Conservation (phyloP, 2,113 vertebrate species). For the Hymenochirus boettgeri region DNA sequence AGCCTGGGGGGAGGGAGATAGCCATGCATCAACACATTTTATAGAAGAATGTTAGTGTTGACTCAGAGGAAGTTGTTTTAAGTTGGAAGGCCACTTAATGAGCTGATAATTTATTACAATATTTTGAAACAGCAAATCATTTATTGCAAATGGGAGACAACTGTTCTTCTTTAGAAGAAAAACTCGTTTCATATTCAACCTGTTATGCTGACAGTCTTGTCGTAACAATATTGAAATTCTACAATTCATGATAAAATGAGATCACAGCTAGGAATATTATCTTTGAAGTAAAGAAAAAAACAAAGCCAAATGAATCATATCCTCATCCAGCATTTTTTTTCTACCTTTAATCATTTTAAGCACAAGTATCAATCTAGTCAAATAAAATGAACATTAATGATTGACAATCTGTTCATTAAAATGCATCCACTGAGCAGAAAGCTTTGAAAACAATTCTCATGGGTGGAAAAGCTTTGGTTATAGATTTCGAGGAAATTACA, state of each 20-base stretch:
- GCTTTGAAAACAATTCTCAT: conserved; percentile 7
- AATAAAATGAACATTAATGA: conserved; percentile 3
- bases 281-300: conserved; percentile 7
- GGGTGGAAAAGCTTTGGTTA: neutral
- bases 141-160: conserved; percentile 12
- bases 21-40: neutral
- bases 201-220: too few relatives aligned
- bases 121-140: conserved; percentile 19
- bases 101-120: conserved; percentile 1
- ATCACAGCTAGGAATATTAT: conserved; percentile 30
- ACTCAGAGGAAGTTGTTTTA: neutral
- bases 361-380: conserved; percentile 6
- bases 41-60: neutral
- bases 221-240: conserved; percentile 28
- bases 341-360: conserved; percentile 5
- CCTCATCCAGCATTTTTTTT: neutral
- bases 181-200: conserved; percentile 26
- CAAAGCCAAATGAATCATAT: neutral
- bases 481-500: neutral
- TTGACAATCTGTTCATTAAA: conserved; percentile 15
- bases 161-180: conserved; percentile 1
- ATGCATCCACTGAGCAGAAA: neutral
- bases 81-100: conserved; percentile 26
- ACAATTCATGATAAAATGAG: conserved; percentile 5
- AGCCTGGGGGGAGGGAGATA: too few relatives aligned